A percentile compares a stretch with the other conserved stretches of the same genome.
Conservation (phyloP, 37 sponge, comb jelly and placozoan species). For the Beroe ovata region DNA sequence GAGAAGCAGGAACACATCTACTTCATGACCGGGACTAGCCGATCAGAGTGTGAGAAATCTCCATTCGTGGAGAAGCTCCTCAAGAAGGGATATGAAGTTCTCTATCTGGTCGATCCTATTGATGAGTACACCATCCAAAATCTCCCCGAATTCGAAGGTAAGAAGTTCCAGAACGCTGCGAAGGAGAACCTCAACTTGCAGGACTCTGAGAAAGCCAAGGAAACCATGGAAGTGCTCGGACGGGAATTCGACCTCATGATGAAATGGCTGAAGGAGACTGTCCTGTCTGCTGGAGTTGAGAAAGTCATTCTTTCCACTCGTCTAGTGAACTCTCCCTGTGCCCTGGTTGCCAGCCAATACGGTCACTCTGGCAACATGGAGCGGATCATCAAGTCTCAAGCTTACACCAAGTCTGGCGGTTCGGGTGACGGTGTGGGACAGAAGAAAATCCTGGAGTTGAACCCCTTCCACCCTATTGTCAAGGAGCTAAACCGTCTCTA, state of each 20-base stretch:
- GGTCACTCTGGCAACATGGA: constrained; percentile 99
- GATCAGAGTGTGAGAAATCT: constrained; percentile 79
- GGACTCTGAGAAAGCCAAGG: constrained; percentile 84
- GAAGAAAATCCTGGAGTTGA: constrained; percentile 97
- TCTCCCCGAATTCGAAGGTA: constrained; percentile 93
- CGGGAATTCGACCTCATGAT: constrained; percentile 86
- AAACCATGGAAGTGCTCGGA: constrained; percentile 76
- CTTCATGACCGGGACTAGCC: constrained; percentile 83
- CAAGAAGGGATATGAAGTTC: constrained; percentile 91
- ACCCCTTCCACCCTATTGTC: constrained; percentile 94
- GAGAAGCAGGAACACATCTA: constrained; percentile 97
- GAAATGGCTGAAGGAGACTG: constrained; percentile 86
- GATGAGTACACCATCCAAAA: constrained; percentile 88
- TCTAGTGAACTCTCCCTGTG: constrained; percentile 92
- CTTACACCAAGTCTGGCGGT: constrained; percentile 80
- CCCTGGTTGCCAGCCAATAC: constrained; percentile 91
- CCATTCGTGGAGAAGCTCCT: constrained; percentile 96
- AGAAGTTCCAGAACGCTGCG: constrained; percentile 96
- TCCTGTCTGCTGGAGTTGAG: constrained; percentile 82
- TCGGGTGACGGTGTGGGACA: constrained; percentile 68
- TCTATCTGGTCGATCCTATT: constrained; percentile 91
- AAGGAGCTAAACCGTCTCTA: constrained; percentile 73
- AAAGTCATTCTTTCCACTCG: constrained; percentile 92
- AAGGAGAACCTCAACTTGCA: constrained; percentile 91
- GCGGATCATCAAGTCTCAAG: constrained; percentile 92